phyloP scores from a whole-genome alignment of 2,113 vertebrate genomes.

The Thalassoma bifasciatum region DNA sequence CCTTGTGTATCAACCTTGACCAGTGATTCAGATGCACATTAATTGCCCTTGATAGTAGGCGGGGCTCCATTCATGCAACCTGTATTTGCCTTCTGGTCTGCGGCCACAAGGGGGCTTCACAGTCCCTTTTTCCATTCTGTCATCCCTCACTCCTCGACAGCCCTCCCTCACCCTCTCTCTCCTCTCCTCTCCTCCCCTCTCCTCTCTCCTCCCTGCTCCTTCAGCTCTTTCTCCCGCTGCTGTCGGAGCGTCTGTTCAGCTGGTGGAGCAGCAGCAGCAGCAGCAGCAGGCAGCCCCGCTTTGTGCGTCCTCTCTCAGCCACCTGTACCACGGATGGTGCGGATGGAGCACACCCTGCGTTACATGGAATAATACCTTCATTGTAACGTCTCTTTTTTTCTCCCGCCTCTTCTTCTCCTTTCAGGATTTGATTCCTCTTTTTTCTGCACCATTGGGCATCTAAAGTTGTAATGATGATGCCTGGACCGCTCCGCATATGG shows the following conservation, averaged over 20 bases:
- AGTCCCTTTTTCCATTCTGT: constrained; percentile 20
- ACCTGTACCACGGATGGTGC: constrained; percentile 68
- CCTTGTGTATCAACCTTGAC: too few species aligned
- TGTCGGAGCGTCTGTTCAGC: constrained; percentile 61
- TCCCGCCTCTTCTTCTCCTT: not conserved
- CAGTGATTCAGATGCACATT: not conserved
- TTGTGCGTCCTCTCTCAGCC: constrained; percentile 55
- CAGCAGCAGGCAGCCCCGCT: constrained; percentile 38
- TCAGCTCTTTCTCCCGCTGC: constrained; percentile 46
- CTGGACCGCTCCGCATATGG: constrained; percentile 61
- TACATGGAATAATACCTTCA: constrained; percentile 65
- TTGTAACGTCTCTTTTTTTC: not conserved
- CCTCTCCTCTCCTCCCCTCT: constrained; percentile 2
- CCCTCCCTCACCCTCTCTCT: constrained; percentile 13
- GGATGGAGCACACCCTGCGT: constrained; percentile 43
- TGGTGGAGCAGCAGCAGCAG: constrained; percentile 44
- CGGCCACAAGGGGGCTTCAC: constrained; percentile 69
- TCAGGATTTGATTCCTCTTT: constrained; percentile 35
- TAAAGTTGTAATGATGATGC: constrained; percentile 79
- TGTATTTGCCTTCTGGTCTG: not conserved
- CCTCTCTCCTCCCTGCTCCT: constrained; percentile 20
- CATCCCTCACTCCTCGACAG: constrained; percentile 21
- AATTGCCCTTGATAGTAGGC: not conserved
- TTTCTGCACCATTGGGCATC: constrained; percentile 52
- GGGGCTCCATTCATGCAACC: constrained; percentile 10